Conservation (phyloP, 2,113 vertebrate species). For the Vimba vimba region DNA sequence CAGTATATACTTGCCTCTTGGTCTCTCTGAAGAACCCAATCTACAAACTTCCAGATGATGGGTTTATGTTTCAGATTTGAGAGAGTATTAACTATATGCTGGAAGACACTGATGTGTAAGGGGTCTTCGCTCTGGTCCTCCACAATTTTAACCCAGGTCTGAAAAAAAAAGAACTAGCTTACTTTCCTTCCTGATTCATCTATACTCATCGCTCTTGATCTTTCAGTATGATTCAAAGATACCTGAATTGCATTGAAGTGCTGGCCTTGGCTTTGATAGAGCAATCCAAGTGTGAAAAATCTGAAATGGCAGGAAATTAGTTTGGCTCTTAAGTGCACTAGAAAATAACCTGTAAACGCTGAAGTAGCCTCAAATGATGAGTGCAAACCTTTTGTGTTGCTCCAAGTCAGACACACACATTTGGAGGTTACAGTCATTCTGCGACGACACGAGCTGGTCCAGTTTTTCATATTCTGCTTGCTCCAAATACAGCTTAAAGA, state of each 20-base stretch:
- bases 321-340: neutral
- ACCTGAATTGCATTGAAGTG: slow-evolving; percentile 68
- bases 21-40: slow-evolving; percentile 69
- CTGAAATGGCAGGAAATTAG: slow-evolving; percentile 50
- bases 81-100: slow-evolving; percentile 67
- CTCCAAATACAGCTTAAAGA: slow-evolving; percentile 68
- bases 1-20: slow-evolving; percentile 65
- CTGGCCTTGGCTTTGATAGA: slow-evolving; percentile 67
- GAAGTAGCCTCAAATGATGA: neutral
- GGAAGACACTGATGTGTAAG: slow-evolving; percentile 61
- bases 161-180: neutral
- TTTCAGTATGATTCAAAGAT: slow-evolving; percentile 13
- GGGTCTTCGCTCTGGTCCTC: slow-evolving; percentile 61
- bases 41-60: slow-evolving; percentile 68
- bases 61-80: slow-evolving; percentile 61
- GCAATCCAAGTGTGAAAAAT: slow-evolving; percentile 69
- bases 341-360: neutral
- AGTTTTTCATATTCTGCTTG: slow-evolving; percentile 58
- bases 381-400: slow-evolving; percentile 65
- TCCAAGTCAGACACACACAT: slow-evolving; percentile 62
- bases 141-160: slow-evolving; percentile 72
- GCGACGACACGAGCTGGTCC: slow-evolving; percentile 57
- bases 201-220: neutral
- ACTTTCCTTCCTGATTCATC: neutral
- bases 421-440: slow-evolving; percentile 65